Evolutionary conservation across 2,888 invertebrate species (phyloP).

Genomic region (Zhengitettix transpicula): DNA sequence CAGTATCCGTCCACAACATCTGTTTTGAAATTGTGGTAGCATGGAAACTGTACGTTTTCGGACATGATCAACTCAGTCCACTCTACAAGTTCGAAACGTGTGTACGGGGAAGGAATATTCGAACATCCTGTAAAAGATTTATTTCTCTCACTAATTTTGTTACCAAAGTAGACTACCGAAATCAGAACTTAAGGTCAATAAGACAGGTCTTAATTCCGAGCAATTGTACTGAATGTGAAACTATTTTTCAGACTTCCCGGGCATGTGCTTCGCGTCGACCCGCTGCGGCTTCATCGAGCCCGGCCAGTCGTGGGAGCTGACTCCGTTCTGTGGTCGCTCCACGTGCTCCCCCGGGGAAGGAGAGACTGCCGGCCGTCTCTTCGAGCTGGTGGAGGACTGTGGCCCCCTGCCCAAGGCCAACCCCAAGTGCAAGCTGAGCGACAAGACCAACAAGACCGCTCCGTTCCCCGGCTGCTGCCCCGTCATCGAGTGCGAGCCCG

Average conservation of each 20-base stretch:
- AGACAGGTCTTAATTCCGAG: too few species aligned
- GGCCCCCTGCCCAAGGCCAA: conserved; percentile 76
- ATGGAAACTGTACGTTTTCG: too few species aligned
- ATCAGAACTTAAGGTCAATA: too few species aligned
- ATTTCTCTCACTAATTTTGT: too few species aligned
- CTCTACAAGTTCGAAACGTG: too few species aligned
- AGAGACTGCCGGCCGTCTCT: conserved; percentile 53
- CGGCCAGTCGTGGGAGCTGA: conserved; percentile 67
- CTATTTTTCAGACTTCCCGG: conserved; percentile 67
- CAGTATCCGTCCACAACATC: too few species aligned
- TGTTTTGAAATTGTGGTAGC: too few species aligned
- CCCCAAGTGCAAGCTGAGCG: conserved; percentile 70
- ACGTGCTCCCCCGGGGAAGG: conserved; percentile 63
- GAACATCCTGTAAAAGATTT: too few species aligned
- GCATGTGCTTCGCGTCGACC: conserved; percentile 81
- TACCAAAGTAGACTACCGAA: too few species aligned
- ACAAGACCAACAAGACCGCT: conserved; percentile 79
- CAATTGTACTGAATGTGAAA: too few species aligned
- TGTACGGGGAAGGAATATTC: too few species aligned
- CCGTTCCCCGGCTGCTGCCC: conserved; percentile 78
- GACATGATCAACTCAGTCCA: too few species aligned
- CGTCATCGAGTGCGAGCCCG: conserved; percentile 67
- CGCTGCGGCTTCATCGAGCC: conserved; percentile 77
- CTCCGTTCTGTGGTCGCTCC: conserved; percentile 82
- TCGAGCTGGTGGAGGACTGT: conserved; percentile 78